Percentiles rank a stretch among this genome's conserved stretches.
Conservation (phyloP, 2,797 vertebrate genomes). For the Dendrocincla tyrannina region DNA sequence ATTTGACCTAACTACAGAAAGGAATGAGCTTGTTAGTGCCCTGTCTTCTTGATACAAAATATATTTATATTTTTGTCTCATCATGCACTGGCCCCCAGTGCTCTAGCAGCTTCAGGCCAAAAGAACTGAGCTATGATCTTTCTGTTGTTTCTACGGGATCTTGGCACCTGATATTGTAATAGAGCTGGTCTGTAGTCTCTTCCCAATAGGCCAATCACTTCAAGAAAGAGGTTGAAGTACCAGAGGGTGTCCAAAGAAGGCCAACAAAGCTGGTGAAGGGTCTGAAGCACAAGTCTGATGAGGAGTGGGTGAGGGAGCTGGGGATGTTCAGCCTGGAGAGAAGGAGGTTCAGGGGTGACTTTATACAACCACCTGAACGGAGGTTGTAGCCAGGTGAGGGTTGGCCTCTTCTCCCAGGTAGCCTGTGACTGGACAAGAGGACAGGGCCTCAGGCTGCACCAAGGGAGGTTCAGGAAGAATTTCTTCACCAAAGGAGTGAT, state of each 20-base stretch:
- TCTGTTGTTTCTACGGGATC: not conserved
- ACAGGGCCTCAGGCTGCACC: not conserved
- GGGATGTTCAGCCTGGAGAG: not conserved
- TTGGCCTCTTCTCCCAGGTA: not conserved
- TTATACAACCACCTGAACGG: not conserved
- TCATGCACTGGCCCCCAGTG: not conserved
- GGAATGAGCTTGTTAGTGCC: not conserved
- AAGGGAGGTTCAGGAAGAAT: not conserved
- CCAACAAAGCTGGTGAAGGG: not conserved
- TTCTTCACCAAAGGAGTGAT: not conserved
- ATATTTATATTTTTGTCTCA: not conserved
- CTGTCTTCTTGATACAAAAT: not conserved
- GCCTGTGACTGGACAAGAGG: not conserved
- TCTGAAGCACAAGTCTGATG: not conserved
- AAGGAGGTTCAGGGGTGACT: not conserved
- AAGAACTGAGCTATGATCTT: not conserved
- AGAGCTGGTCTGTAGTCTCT: not conserved
- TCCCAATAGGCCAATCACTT: not conserved
- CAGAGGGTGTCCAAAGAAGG: not conserved
- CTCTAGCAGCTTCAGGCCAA: not conserved
- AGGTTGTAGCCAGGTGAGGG: not conserved
- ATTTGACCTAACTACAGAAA: not conserved
- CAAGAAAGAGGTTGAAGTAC: not conserved
- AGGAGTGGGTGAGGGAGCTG: rapidly evolving
- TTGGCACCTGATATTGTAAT: not conserved